Conservation (phyloP, 2,797 vertebrate species). For the Hephaestus fuliginosus region DNA sequence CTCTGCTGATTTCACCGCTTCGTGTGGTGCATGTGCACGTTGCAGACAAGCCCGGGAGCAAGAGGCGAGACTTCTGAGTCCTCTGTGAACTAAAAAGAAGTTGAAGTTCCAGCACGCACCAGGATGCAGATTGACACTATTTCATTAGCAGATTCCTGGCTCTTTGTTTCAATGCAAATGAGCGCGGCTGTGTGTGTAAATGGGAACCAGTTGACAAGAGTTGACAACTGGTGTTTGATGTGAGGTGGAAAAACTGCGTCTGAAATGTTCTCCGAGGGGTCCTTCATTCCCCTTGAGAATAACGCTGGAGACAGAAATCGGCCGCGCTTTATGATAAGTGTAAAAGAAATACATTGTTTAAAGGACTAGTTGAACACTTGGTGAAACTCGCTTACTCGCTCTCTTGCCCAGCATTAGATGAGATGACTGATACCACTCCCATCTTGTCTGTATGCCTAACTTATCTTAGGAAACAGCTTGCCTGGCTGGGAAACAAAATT, state of each 20-base stretch:
- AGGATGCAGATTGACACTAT: no score
- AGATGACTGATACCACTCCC: background rate
- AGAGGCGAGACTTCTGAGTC: background rate
- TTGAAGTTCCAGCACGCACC: no score
- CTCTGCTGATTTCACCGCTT: conserved; percentile 9
- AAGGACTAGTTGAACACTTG: background rate
- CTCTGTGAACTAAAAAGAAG: background rate
- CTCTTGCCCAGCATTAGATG: background rate
- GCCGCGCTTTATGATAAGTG: background rate
- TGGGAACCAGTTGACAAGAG: conserved; percentile 14
- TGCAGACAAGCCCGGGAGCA: background rate
- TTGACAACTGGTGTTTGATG: conserved; percentile 19
- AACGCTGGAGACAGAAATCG: background rate
- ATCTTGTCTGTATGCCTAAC: background rate
- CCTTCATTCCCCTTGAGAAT: conserved; percentile 13
- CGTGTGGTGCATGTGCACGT: background rate
- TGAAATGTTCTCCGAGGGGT: background rate
- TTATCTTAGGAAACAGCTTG: background rate
- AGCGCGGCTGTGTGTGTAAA: conserved; percentile 24
- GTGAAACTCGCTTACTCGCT: background rate
- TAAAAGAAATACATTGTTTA: background rate
- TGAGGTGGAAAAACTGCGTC: background rate
- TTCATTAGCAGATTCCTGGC: no score
- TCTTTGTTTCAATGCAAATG: conserved; percentile 34
- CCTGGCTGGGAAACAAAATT: background rate